Conservation (phyloP, 2,888 invertebrate genomes). For the Trissolcus japonicus region DNA sequence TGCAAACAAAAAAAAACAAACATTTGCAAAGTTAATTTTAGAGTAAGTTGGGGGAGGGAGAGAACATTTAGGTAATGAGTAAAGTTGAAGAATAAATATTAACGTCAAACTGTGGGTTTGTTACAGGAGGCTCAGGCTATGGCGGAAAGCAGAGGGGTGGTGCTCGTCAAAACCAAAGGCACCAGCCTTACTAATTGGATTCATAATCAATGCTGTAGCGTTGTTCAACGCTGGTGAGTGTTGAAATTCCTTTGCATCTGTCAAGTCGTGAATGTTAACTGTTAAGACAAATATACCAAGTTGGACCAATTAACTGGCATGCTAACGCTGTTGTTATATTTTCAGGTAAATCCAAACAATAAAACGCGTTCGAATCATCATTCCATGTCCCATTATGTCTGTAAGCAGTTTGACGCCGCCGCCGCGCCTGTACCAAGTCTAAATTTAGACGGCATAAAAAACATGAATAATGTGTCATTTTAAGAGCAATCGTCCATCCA, state of each 20-base stretch:
- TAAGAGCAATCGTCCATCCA: too few species aligned
- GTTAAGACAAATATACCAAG: constrained; percentile 1
- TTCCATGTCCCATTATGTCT: constrained; percentile 66
- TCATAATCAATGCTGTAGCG: constrained; percentile 73
- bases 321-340: constrained; percentile 60
- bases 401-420: constrained; percentile 33
- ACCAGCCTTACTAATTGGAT: constrained; percentile 87
- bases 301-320: background rate
- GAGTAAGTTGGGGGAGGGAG: constrained; percentile 73
- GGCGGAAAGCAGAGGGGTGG: constrained; percentile 91
- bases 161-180: constrained; percentile 85
- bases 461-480: constrained; percentile 3
- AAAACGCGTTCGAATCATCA: constrained; percentile 73
- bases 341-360: constrained; percentile 72
- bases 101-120: constrained; percentile 72
- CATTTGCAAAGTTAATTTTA: background rate
- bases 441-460: background rate
- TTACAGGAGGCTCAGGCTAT: constrained; percentile 81
- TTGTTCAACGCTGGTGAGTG: constrained; percentile 76
- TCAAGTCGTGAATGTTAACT: constrained; percentile 31
- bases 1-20: too few species aligned
- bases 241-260: constrained; percentile 4
- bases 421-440: background rate
- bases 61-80: constrained; percentile 44
- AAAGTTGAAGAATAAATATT: constrained; percentile 51